These are phyloP conservation scores for Illadopsis cleaveri DNA, from an alignment of 2,113 vertebrate genomes.

Conservation along the genomic window DNA sequence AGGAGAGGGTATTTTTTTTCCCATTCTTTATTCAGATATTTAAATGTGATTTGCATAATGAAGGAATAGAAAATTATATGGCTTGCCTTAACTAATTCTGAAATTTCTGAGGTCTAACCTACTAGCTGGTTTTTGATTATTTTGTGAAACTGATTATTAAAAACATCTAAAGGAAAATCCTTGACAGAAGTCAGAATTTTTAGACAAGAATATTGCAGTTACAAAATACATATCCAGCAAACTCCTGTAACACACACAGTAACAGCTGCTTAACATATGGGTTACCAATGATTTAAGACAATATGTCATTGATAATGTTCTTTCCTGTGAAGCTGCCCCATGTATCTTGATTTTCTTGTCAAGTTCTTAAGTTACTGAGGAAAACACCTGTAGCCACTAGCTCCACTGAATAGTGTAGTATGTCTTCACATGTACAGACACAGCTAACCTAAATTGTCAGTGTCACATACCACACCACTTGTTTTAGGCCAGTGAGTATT, in stretches of 20 bases:
- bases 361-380: not conserved
- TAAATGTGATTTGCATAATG: not conserved
- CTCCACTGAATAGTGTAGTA: too few relatives aligned
- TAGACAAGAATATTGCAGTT: not conserved
- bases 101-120: not conserved
- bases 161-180: not conserved
- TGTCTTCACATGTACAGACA: not conserved
- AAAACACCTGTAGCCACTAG: not conserved
- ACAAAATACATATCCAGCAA: not conserved
- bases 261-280: accelerated
- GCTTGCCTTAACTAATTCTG: not conserved
- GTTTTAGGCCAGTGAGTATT: not conserved
- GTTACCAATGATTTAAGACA: not conserved
- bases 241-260: not conserved
- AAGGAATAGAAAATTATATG: not conserved
- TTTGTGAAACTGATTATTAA: not conserved
- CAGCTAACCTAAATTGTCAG: not conserved
- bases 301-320: too few relatives aligned
- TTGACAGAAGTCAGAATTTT: not conserved
- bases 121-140: not conserved
- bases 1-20: not conserved
- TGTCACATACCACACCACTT: not conserved
- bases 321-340: not conserved
- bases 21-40: not conserved
- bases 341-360: not conserved